Base-by-base conservation (phyloP, 2,888 invertebrate genomes). In the Poecilobothrus nobilitatus region DNA sequence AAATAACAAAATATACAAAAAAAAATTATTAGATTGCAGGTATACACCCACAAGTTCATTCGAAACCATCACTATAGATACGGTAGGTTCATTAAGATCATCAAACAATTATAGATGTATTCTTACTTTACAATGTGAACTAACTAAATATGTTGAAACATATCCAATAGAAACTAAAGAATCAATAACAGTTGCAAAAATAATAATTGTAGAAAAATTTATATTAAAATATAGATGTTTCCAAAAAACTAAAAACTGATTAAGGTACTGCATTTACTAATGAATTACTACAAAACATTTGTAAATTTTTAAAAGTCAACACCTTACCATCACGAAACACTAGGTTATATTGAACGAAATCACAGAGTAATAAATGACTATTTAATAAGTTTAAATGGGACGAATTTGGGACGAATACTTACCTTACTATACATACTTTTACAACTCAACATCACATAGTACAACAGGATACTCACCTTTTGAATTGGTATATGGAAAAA, bases 151-250 rank as follows among this genome's bases (percentile, higher is more conserved):
- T 67, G 33, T 76, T 21, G 68, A 72, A 15, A 68, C 72, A 9
- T 69, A 71, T 22, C 72, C 74, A 69, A 2, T 74, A 22, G 33
- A 70, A 53, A 70, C 73, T 22, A 76, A 74, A 73, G 73, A 72
- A 67, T 73, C 74, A 27, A 69, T 67, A 37, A 74, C 72, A 2
- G 69, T 74, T 3, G 73, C 74, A 21, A 73, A 66, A 72, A 73
- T 72, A 33, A 72, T 75, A 62, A 8, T 61, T 21, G n/a, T n/a
- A n/a, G 71, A 75, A 68, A 68, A 71, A 53, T 73, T 74, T 44
- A 73, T 75, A 22, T 66, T 73, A 27, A 72, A 68, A 61, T 72
- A 37, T 12, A 8, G 37, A 10, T 37, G 37, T 8, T 37, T 37
- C 12, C 12, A 37, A 37, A 37, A 37, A 37, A 70, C 41, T 73